Percentiles rank a stretch among this genome's conserved stretches.
Evolutionary conservation across 2,797 vertebrate genomes (phyloP).

Genomic region (Eidolon dupreanum): DNA sequence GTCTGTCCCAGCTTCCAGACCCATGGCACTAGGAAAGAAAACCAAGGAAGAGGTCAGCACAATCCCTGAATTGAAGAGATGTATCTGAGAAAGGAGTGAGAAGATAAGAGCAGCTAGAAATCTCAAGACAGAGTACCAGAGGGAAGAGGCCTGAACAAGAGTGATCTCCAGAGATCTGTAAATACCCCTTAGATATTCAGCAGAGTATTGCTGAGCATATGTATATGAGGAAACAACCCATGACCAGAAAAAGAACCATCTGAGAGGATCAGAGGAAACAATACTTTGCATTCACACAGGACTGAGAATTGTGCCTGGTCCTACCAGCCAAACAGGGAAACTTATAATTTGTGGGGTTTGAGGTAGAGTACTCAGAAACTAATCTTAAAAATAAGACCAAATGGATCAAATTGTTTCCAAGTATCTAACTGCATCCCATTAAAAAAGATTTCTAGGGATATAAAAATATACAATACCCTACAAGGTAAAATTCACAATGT

Average conservation of each 20-base stretch:
- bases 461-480: constrained; percentile 31
- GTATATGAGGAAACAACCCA: neutral
- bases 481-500: constrained; percentile 27
- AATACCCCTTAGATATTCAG: neutral
- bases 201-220: neutral
- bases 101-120: neutral
- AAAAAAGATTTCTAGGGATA: constrained; percentile 8
- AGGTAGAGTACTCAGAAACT: neutral
- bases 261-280: neutral
- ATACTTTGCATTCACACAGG: neutral
- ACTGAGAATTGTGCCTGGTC: neutral
- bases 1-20: neutral
- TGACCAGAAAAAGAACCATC: neutral
- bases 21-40: neutral
- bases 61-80: neutral
- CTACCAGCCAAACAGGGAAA: neutral
- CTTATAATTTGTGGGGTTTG: neutral
- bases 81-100: neutral
- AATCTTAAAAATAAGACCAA: constrained; percentile 17
- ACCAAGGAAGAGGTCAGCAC: neutral
- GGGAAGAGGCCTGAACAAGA: neutral
- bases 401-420: neutral
- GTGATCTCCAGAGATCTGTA: neutral
- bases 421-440: neutral
- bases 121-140: neutral